Evolutionary conservation across 2,888 invertebrate genomes (phyloP), one percentile per base, ranked within the genome.

Genomic region (Exocentrus adspersus): DNA sequence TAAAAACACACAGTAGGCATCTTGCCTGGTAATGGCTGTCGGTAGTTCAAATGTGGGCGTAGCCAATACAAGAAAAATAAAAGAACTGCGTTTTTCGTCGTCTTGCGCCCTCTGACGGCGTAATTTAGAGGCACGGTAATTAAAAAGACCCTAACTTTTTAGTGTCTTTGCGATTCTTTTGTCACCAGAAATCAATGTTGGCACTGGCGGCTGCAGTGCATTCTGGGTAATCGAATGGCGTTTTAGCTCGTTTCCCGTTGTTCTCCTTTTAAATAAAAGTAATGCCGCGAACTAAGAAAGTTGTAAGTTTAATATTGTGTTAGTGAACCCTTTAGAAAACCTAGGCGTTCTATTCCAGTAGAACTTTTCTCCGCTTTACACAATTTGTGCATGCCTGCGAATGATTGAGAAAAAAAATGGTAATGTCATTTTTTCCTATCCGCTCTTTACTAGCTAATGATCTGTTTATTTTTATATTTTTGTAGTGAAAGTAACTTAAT

Each of bases 141-240:
- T 74, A 80, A 81, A 81, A 81, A 80, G 75, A 76, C 79, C 79
- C 81, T 78, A 80, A 79, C 72, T 79, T 81, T 81, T 80, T 78
- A 72, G 81, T 80, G 81, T 73, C 68, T 79, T 81, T 73, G 71
- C 57, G 65, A 77, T 81, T 81, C 81, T 81, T 81, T 80, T 78
- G 77, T 78, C 78, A 74, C 81, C 72, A 81, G 81, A 81, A 82
- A 83, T 83, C 82, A 80, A 82, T 83, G 83, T 82, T 82, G 82
- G 82, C 73, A 82, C 82, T 82, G 82, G 82, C 73, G 81, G 75
- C 70, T 72, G 77, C 76, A 75, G 68, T 75, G 80, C 76, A 79
- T 79, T 76, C 60, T 78, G 80, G 80, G 81, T 78, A 78, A 65
- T 67, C 53, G 68, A 71, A 82, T 81, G 81, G 81, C 78, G 79